Evolutionary conservation across 2,888 invertebrate species (phyloP).

Genomic region (Drosophila mettleri): DNA sequence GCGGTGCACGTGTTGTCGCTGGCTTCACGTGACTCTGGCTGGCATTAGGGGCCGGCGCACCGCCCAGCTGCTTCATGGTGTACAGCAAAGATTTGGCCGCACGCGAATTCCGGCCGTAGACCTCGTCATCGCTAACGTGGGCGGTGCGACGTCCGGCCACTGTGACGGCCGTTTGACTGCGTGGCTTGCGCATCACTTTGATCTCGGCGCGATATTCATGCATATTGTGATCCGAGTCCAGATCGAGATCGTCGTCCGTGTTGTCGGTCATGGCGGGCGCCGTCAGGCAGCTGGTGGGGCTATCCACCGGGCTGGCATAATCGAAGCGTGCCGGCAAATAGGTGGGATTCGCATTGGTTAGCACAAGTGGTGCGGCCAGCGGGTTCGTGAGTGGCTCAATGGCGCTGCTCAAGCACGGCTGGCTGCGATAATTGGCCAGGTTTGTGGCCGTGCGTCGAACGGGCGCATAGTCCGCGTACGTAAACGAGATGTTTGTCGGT

Average conservation of each 20-base stretch:
- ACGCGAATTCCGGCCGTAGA: constrained; percentile 85
- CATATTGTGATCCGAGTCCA: constrained; percentile 85
- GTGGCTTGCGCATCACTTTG: constrained; percentile 91
- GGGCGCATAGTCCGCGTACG: constrained; percentile 73
- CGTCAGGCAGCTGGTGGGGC: constrained; percentile 77
- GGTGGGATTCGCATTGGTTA: constrained; percentile 81
- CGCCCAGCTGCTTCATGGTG: constrained; percentile 86
- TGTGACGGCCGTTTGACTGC: constrained; percentile 90
- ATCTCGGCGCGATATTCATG: constrained; percentile 89
- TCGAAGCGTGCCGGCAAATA: constrained; percentile 66
- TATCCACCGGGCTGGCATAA: constrained; percentile 72
- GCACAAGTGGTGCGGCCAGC: constrained; percentile 81
- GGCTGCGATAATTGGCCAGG: constrained; percentile 70
- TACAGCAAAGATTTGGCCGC: constrained; percentile 86
- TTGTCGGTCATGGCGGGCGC: constrained; percentile 68
- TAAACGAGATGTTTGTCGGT: constrained; percentile 80
- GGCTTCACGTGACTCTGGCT: not conserved
- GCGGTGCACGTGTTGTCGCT: not conserved
- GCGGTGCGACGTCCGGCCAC: constrained; percentile 81
- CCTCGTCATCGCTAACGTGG: constrained; percentile 85
- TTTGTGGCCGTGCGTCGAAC: constrained; percentile 36
- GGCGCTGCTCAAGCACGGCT: constrained; percentile 86
- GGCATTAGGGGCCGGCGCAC: not conserved
- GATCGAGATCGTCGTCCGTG: constrained; percentile 82
- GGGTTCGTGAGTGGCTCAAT: constrained; percentile 85